Conservation (phyloP, 2,113 vertebrate species). For the Gadus chalcogrammus region DNA sequence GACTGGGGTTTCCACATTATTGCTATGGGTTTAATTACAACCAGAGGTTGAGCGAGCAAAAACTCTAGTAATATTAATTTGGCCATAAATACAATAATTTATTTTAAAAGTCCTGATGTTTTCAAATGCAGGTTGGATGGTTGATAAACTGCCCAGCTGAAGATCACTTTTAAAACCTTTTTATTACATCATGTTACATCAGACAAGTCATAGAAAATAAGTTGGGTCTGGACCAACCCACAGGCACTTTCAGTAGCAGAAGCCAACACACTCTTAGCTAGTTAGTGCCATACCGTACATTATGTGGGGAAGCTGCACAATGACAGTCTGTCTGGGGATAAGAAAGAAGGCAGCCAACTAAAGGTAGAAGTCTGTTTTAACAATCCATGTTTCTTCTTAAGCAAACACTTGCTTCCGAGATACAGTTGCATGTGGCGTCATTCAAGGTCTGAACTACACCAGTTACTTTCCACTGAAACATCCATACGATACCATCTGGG, state of each 20-base stretch:
- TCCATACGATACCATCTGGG: too few species aligned
- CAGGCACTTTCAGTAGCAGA: conserved; percentile 62
- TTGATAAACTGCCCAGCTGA: not conserved
- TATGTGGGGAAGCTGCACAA: conserved; percentile 14
- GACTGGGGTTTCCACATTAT: too few species aligned
- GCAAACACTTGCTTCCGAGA: too few species aligned
- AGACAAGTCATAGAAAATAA: conserved; percentile 36
- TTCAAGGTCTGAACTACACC: too few species aligned
- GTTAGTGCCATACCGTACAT: conserved; percentile 39
- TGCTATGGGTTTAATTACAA: too few species aligned
- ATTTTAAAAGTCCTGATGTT: not conserved
- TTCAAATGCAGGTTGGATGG: not conserved
- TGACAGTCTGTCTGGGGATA: conserved; percentile 7
- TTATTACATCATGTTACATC: conserved; percentile 47
- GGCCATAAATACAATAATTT: not conserved
- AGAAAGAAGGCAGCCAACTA: conserved; percentile 58
- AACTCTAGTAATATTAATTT: too few species aligned
- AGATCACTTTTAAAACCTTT: conserved; percentile 24
- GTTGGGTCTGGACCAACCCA: conserved; percentile 41
- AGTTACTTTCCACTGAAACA: too few species aligned
- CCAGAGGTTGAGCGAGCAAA: too few species aligned
- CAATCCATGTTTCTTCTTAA: too few species aligned
- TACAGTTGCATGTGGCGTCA: too few species aligned
- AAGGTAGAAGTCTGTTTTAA: conserved; percentile 12
- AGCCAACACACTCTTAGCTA: not conserved